Evolutionary conservation across 2,888 invertebrate genomes (phyloP).

Genomic region (Dryobota labecula): DNA sequence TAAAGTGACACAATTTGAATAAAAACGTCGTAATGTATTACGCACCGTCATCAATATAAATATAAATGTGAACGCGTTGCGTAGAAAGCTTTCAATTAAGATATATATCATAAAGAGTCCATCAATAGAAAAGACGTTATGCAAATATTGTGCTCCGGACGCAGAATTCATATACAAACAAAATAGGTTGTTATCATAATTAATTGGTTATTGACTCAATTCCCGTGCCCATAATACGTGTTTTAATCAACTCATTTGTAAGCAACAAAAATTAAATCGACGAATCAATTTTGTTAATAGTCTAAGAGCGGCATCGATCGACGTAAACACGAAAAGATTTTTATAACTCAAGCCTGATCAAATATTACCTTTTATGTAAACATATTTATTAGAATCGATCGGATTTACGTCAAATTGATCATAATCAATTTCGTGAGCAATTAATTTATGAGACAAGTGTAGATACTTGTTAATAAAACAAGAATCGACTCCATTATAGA

Average conservation of each 20-base stretch:
- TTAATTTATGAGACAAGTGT: conserved; percentile 72
- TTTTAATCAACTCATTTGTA: conserved; percentile 66
- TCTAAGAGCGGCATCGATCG: conserved; percentile 47
- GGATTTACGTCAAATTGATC: conserved; percentile 58
- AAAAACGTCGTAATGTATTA: conserved; percentile 39
- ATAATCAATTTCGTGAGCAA: conserved; percentile 59
- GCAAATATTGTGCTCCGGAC: conserved; percentile 56
- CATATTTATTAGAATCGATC: conserved; percentile 53
- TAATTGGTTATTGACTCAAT: conserved; percentile 71
- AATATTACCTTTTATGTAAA: conserved; percentile 59
- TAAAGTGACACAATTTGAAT: conserved; percentile 56
- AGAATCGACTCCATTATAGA: conserved; percentile 79
- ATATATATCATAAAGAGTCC: conserved; percentile 51
- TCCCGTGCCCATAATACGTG: conserved; percentile 54
- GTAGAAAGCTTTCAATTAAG: conserved; percentile 59
- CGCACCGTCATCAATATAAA: conserved; percentile 44
- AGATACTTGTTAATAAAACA: conserved; percentile 75
- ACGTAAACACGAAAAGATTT: conserved; percentile 44
- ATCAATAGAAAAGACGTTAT: conserved; percentile 60
- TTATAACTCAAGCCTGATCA: conserved; percentile 50
- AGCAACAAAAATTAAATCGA: conserved; percentile 64
- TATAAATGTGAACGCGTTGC: conserved; percentile 30
- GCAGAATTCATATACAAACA: conserved; percentile 65
- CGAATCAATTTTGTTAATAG: conserved; percentile 65
- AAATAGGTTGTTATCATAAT: conserved; percentile 72